These are phyloP conservation scores for Agonopterix heracliana DNA, from an alignment of 2,888 invertebrate species.

Conservation along the genomic window DNA sequence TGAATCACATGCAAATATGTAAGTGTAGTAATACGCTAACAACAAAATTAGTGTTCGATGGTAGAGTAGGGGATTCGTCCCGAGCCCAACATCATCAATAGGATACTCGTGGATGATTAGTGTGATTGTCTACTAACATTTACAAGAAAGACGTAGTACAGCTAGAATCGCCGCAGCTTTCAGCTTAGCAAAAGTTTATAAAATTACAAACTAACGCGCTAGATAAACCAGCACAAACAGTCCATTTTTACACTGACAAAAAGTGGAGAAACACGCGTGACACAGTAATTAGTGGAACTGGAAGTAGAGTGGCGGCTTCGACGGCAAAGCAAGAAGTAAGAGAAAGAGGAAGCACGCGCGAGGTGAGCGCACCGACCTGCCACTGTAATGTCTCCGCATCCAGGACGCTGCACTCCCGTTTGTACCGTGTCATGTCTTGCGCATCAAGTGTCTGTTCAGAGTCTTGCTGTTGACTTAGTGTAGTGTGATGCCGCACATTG, in stretches of 20 bases:
- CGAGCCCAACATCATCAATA: slow-evolving; percentile 44
- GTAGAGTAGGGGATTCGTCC: slow-evolving; percentile 64
- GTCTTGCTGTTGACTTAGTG: slow-evolving; percentile 70
- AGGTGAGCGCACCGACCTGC: slow-evolving; percentile 23
- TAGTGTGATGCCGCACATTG: slow-evolving; percentile 71
- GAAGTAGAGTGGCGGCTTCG: slow-evolving; percentile 10
- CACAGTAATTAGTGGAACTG: slow-evolving; percentile 21
- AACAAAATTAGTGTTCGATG: slow-evolving; percentile 57
- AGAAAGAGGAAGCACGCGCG: slow-evolving; percentile 14
- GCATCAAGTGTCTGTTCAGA: slow-evolving; percentile 67
- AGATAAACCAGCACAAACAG: slow-evolving; percentile 27
- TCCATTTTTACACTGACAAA: slow-evolving; percentile 25
- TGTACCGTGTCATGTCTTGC: slow-evolving; percentile 64
- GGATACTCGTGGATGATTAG: slow-evolving; percentile 52
- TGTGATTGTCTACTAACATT: slow-evolving; percentile 30
- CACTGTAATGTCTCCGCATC: slow-evolving; percentile 19
- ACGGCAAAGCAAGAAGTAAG: slow-evolving; percentile 13
- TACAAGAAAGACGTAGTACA: slow-evolving; percentile 44
- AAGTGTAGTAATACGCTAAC: slow-evolving; percentile 53
- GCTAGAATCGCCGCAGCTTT: slow-evolving; percentile 59
- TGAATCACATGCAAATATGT: slow-evolving; percentile 44
- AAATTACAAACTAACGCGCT: slow-evolving; percentile 26
- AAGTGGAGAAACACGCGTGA: slow-evolving; percentile 23
- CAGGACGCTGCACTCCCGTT: slow-evolving; percentile 42
- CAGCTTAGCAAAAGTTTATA: slow-evolving; percentile 46